phyloP scores from a whole-genome alignment of 1,140 invertebrate species.

The Potamilus streckersoni region DNA sequence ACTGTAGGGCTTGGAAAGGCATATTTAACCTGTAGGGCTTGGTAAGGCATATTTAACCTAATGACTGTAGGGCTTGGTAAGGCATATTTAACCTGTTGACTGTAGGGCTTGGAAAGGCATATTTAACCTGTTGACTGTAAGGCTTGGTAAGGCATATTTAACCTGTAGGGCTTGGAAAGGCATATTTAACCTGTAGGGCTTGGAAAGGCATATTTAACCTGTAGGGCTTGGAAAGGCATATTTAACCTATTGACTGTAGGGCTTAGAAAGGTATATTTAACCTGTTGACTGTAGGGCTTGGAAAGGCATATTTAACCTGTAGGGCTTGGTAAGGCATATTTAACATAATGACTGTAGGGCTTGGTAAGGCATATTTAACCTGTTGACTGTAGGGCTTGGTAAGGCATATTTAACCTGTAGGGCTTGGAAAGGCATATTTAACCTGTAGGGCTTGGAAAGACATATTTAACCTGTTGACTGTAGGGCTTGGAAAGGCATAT shows the following conservation, averaged over 20 bases:
- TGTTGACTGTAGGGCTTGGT: slow-evolving; percentile 86
- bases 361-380: slow-evolving; percentile 68
- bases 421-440: too few species aligned
- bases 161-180: slow-evolving; percentile 81
- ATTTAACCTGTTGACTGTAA: slow-evolving; percentile 60
- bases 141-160: too few species aligned
- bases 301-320: slow-evolving; percentile 39
- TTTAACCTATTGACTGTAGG: slow-evolving; percentile 78
- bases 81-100: slow-evolving; percentile 70
- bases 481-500: slow-evolving; percentile 75
- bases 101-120: slow-evolving; percentile 78
- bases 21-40: slow-evolving; percentile 76
- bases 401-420: slow-evolving; percentile 13
- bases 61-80: slow-evolving; percentile 78
- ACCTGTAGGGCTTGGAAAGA: slow-evolving; percentile 79
- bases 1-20: slow-evolving; percentile 78
- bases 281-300: slow-evolving; percentile 77
- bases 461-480: slow-evolving; percentile 73
- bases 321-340: slow-evolving; percentile 78
- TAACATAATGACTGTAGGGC: slow-evolving; percentile 73
- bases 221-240: slow-evolving; percentile 78
- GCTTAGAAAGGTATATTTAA: slow-evolving; percentile 70
- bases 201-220: slow-evolving; percentile 66
- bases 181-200: slow-evolving; percentile 74
- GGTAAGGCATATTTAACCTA: slow-evolving; percentile 41